phyloP scores from a whole-genome alignment of 1,140 invertebrate species.

The Drosophila neocordata region DNA sequence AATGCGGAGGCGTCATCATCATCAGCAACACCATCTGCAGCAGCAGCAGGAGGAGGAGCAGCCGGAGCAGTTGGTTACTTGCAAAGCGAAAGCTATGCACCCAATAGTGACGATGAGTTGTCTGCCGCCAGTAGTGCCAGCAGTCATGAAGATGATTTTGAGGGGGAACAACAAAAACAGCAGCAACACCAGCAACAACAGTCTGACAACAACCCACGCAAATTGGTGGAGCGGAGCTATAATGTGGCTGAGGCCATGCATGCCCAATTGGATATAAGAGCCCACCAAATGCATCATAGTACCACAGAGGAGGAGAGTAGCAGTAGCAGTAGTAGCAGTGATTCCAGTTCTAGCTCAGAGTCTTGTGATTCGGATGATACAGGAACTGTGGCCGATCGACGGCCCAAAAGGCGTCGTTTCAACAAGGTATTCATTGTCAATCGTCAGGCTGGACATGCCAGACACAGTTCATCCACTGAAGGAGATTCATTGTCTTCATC shows the following conservation, averaged over 20 bases:
- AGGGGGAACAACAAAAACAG: background rate
- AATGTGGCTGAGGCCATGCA: constrained; percentile 83
- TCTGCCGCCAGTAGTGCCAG: constrained; percentile 27
- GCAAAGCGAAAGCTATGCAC: constrained; percentile 74
- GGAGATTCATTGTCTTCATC: constrained; percentile 83
- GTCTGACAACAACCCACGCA: constrained; percentile 40
- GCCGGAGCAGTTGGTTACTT: constrained; percentile 30
- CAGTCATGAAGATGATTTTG: constrained; percentile 34
- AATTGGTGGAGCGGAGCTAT: constrained; percentile 83
- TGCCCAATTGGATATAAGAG: constrained; percentile 60
- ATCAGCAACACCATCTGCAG: background rate
- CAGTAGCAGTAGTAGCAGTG: constrained; percentile 41
- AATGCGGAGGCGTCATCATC: constrained; percentile 23
- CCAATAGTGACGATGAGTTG: constrained; percentile 64
- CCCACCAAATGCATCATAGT: constrained; percentile 58
- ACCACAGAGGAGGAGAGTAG: constrained; percentile 38
- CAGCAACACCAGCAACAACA: background rate
- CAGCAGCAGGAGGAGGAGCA: background rate
- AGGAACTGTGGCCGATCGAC: constrained; percentile 73
- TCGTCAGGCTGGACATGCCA: constrained; percentile 52
- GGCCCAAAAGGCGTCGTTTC: constrained; percentile 86
- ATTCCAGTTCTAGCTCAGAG: constrained; percentile 68
- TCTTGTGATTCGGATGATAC: constrained; percentile 78
- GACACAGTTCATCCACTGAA: constrained; percentile 86
- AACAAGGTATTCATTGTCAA: constrained; percentile 90